Conservation (phyloP, 2,888 invertebrate genomes). For the Plusia festucae region DNA sequence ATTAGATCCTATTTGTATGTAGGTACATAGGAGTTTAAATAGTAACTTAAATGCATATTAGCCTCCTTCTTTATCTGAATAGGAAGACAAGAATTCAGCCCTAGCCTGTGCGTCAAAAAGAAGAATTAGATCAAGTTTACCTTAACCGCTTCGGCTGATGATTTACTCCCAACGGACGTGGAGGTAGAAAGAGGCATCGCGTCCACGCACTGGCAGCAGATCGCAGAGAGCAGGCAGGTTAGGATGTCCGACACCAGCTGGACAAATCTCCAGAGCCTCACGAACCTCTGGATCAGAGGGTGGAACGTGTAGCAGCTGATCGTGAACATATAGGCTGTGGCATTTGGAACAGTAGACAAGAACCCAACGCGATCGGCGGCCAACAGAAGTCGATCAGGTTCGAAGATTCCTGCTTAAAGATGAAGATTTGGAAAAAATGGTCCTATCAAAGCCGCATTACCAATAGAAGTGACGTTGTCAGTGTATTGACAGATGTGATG, state of each 20-base stretch:
- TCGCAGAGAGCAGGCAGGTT: conserved; percentile 52
- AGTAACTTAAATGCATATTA: too few species aligned
- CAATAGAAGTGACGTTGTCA: conserved; percentile 13
- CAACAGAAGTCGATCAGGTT: neutral
- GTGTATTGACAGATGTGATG: neutral
- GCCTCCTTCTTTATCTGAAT: too few species aligned
- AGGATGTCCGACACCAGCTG: conserved; percentile 63
- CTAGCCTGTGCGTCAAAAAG: too few species aligned
- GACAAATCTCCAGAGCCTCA: conserved; percentile 62
- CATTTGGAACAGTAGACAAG: conserved; percentile 27
- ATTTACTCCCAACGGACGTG: conserved; percentile 28
- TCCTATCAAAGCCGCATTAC: neutral
- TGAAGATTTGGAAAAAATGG: neutral
- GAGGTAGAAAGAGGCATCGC: conserved; percentile 44
- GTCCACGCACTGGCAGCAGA: conserved; percentile 66
- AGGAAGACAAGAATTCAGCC: too few species aligned
- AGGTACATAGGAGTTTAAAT: too few species aligned
- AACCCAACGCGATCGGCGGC: neutral
- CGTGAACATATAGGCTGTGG: conserved; percentile 59
- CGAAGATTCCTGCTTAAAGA: neutral
- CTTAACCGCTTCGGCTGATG: conserved; percentile 39
- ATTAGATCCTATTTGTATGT: too few species aligned
- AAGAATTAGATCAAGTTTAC: conserved; percentile 8
- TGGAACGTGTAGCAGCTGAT: conserved; percentile 66
- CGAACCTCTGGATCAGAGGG: conserved; percentile 60